These are phyloP conservation scores for Anthrax anthrax DNA, from an alignment of 2,888 invertebrate genomes.

Conservation along the genomic window DNA sequence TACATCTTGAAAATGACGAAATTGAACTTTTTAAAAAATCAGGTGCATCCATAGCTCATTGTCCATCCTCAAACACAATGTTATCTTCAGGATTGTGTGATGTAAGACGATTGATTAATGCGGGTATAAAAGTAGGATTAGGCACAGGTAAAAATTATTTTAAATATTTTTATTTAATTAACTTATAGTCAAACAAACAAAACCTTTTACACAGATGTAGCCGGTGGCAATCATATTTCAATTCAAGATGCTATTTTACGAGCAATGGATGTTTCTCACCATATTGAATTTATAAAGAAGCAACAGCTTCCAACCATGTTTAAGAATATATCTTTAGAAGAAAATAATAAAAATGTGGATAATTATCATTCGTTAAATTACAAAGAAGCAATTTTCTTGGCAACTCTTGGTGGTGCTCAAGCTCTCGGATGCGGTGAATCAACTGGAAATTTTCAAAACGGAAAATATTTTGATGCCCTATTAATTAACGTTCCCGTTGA, in stretches of 20 bases:
- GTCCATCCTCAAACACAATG: slow-evolving; percentile 73
- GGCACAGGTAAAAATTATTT: slow-evolving; percentile 54
- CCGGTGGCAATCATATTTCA: slow-evolving; percentile 65
- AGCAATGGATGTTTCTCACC: slow-evolving; percentile 58
- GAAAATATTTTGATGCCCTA: slow-evolving; percentile 80
- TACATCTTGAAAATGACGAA: slow-evolving; percentile 59
- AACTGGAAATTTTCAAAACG: slow-evolving; percentile 64
- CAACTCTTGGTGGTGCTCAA: slow-evolving; percentile 76
- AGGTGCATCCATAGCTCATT: slow-evolving; percentile 63
- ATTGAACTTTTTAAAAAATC: slow-evolving; percentile 43
- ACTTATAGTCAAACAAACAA: too few relatives aligned
- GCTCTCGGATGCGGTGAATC: slow-evolving; percentile 57
- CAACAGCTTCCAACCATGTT: slow-evolving; percentile 24
- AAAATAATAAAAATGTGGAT: neutral
- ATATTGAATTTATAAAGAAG: slow-evolving; percentile 42
- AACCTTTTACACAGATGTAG: slow-evolving; percentile 48
- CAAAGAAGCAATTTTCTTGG: slow-evolving; percentile 66
- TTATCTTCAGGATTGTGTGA: slow-evolving; percentile 72
- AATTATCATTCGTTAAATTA: slow-evolving; percentile 44
- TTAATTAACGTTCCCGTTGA: slow-evolving; percentile 52
- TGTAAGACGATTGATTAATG: slow-evolving; percentile 46
- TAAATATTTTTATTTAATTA: neutral
- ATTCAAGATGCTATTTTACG: slow-evolving; percentile 62
- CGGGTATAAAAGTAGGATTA: slow-evolving; percentile 60
- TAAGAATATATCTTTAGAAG: slow-evolving; percentile 4